Evolutionary conservation across 2,888 invertebrate genomes (phyloP).

Genomic region (Pseudoips prasinana): DNA sequence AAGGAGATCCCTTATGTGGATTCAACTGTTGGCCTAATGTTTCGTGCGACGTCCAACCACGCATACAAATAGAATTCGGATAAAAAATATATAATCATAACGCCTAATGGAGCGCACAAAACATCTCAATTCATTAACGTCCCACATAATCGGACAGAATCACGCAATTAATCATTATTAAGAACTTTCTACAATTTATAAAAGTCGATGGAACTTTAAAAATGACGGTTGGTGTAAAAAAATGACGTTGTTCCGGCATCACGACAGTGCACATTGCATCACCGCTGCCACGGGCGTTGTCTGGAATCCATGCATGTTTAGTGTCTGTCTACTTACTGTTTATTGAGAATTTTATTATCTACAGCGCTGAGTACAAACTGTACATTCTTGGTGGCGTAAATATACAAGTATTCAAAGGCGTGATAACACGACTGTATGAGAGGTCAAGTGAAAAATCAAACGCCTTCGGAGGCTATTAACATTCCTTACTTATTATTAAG

Average conservation of each 20-base stretch:
- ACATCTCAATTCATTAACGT: slow-evolving; percentile 34
- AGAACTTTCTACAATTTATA: slow-evolving; percentile 39
- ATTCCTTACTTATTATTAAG: slow-evolving; percentile 58
- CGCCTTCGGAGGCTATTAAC: slow-evolving; percentile 52
- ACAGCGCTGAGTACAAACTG: slow-evolving; percentile 36
- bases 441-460: slow-evolving; percentile 58
- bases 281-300: slow-evolving; percentile 39
- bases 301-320: slow-evolving; percentile 45
- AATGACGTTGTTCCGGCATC: slow-evolving; percentile 29
- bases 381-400: slow-evolving; percentile 46
- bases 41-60: slow-evolving; percentile 32
- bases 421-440: slow-evolving; percentile 41
- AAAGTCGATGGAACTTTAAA: slow-evolving; percentile 19
- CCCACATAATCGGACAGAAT: slow-evolving; percentile 25
- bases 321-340: slow-evolving; percentile 38
- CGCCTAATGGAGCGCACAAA: slow-evolving; percentile 27
- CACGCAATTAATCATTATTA: slow-evolving; percentile 28
- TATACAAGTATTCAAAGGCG: slow-evolving; percentile 46
- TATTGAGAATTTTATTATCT: slow-evolving; percentile 59
- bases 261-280: slow-evolving; percentile 43
- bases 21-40: slow-evolving; percentile 43
- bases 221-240: slow-evolving; percentile 23
- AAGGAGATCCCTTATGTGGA: slow-evolving; percentile 63
- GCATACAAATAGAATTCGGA: slow-evolving; percentile 40
- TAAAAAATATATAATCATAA: slow-evolving; percentile 31